A percentile compares a stretch with the other conserved stretches of the same genome.
These are phyloP conservation scores for Macrotus californicus DNA, from an alignment of 2,113 vertebrate genomes.

Conservation along the genomic window DNA sequence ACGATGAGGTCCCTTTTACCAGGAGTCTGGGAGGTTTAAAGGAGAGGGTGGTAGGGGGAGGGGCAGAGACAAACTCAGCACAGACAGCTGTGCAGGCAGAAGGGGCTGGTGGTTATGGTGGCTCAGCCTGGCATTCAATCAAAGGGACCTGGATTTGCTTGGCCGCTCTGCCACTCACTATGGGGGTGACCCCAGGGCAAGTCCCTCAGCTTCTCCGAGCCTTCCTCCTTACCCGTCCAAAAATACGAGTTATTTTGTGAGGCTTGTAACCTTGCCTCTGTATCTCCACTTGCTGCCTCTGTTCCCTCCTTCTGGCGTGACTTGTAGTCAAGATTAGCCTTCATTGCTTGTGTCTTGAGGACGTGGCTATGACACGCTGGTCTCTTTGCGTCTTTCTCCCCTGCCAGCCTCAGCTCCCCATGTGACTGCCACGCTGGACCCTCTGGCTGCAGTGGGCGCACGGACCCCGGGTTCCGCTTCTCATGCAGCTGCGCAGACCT, in stretches of 20 bases:
- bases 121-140: background rate
- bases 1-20: background rate
- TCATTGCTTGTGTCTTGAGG: background rate
- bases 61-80: background rate
- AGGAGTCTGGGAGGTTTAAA: background rate
- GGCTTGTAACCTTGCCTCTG: background rate
- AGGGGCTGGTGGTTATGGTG: fast-evolving
- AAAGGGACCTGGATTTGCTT: background rate
- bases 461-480: background rate
- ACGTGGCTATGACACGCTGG: fast-evolving
- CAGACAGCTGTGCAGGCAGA: fast-evolving
- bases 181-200: background rate
- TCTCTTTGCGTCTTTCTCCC: background rate
- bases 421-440: fast-evolving
- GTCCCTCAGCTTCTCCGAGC: background rate
- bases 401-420: background rate
- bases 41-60: background rate
- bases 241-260: background rate
- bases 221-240: background rate
- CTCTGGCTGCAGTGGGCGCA: background rate
- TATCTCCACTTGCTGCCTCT: background rate
- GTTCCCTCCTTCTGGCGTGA: background rate
- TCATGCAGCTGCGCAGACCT: fast-evolving
- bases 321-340: background rate
- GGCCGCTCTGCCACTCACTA: background rate